Conservation (phyloP, 2,888 invertebrate genomes). For the Trilocha varians region DNA sequence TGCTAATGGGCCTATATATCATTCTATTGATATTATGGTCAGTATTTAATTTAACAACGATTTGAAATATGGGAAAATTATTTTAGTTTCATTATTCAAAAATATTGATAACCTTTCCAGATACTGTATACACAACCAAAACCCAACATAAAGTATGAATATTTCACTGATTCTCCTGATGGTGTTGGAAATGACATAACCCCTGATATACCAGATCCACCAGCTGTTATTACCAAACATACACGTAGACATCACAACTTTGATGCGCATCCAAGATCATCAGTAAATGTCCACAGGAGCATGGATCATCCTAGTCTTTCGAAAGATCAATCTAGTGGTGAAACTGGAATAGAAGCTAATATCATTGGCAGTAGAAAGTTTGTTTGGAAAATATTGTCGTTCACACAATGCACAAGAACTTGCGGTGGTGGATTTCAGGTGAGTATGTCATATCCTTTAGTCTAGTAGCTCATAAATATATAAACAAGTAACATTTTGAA, state of each 20-base stretch:
- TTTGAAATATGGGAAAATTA: too few relatives aligned
- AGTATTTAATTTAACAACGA: too few relatives aligned
- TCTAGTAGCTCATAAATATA: too few relatives aligned
- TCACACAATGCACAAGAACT: constrained; percentile 83
- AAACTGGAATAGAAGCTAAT: constrained; percentile 44
- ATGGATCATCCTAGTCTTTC: constrained; percentile 29
- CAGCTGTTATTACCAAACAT: constrained; percentile 42
- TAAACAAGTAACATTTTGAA: too few relatives aligned
- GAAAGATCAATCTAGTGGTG: constrained; percentile 24
- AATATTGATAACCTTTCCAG: constrained; percentile 54
- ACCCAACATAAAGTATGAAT: constrained; percentile 92
- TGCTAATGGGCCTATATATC: constrained; percentile 83
- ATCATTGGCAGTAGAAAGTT: constrained; percentile 67
- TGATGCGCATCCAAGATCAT: constrained; percentile 31
- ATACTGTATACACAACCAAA: constrained; percentile 87
- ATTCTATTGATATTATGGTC: constrained; percentile 87
- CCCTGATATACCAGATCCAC: constrained; percentile 28
- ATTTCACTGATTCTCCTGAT: constrained; percentile 80
- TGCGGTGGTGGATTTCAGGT: constrained; percentile 88
- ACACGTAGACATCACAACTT: constrained; percentile 48
- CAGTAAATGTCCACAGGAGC: constrained; percentile 19
- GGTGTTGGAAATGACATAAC: constrained; percentile 44
- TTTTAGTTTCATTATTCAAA: not conserved
- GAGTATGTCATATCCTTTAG: too few relatives aligned
- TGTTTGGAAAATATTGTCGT: constrained; percentile 85